Evolutionary conservation across 2,888 invertebrate species (phyloP), one percentile per base, ranked within the genome.

Genomic region (Ormyrus nitidulus): DNA sequence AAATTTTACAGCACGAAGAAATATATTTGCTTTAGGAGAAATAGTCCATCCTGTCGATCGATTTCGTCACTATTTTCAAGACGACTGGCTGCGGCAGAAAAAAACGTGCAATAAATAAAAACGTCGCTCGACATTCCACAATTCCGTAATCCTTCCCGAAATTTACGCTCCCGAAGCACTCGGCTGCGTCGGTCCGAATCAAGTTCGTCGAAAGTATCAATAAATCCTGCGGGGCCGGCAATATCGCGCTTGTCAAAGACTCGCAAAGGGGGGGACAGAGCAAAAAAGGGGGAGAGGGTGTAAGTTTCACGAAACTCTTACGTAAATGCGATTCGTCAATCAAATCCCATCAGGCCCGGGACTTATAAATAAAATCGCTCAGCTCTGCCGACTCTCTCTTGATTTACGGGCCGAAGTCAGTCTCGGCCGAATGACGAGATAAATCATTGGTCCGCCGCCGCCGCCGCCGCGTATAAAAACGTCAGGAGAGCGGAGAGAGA

Each of bases 401-500:
- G 81, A 81, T 81, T 81, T 81, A 81, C 59, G 79, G 65, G 64
- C 48, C 62, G 19, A 69, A 81, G 81, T 75, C 81, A 78, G 81
- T 81, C 66, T 79, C 62, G 74, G 53, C 71, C 78, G 78, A 81
- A 81, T 79, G 79, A 81, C 77, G 81, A 71, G 79, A 81, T 81
- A 81, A 81, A 81, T 81, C 77, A 81, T 81, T 70, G 48, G 10
- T 34, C 58, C 19, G 56, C n/a, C 19, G 46, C 58, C 11, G 19
- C n/a, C n/a, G 75, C 34, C 66, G 75, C 34, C 66, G 71, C 72
- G 62, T 76, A 71, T 79, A 79, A 71, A 79, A 85, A 85, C 87
- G 86, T 87, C 87, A 84, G 59, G 83, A 19, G 46, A 11, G 82
- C 83, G 19, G 72, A 84, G 85, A 84, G 84, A 75, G 81, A 34